These are phyloP conservation scores for Eristalinus aeneus DNA, from an alignment of 2,888 invertebrate genomes.

Conservation along the genomic window DNA sequence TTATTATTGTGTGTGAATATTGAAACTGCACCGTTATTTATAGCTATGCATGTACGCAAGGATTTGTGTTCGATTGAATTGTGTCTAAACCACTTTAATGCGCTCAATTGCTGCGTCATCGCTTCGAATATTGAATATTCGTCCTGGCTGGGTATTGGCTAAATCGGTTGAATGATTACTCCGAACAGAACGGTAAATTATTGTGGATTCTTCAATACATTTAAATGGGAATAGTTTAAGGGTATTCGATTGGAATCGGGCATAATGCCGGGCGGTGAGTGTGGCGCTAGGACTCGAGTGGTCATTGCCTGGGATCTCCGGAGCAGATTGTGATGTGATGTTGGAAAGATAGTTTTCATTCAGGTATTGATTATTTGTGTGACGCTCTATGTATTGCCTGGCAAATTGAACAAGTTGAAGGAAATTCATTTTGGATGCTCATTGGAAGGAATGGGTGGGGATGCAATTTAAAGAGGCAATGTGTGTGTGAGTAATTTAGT, in stretches of 20 bases:
- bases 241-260: background rate
- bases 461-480: too few species aligned
- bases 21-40: background rate
- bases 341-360: background rate
- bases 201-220: background rate
- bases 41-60: background rate
- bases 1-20: background rate
- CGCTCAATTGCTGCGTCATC: slow-evolving; percentile 7
- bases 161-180: background rate
- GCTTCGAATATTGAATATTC: background rate
- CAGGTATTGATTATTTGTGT: too few species aligned
- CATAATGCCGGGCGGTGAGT: background rate
- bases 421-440: too few species aligned
- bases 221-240: background rate
- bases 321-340: too few species aligned
- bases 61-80: background rate
- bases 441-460: too few species aligned
- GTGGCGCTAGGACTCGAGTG: background rate
- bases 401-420: too few species aligned
- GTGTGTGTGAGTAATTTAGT: too few species aligned
- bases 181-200: background rate
- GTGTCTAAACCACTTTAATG: slow-evolving; percentile 10
- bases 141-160: background rate
- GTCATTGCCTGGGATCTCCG: background rate
- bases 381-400: too few species aligned